These are phyloP conservation scores for Drosophila yooni DNA, from an alignment of 2,888 invertebrate genomes.

Conservation along the genomic window DNA sequence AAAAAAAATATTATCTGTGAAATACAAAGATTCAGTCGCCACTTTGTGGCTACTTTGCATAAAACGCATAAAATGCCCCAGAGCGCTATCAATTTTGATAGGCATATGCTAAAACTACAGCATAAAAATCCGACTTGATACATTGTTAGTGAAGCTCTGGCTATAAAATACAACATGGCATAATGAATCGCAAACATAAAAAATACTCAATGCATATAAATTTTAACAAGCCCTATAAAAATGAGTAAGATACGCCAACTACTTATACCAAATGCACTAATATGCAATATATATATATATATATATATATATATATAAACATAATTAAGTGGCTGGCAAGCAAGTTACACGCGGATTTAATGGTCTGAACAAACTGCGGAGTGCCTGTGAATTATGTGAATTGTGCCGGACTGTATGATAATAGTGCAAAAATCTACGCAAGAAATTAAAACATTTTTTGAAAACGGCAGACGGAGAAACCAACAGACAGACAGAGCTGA, in stretches of 20 bases:
- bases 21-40: slow-evolving; percentile 8
- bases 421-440: slow-evolving; percentile 35
- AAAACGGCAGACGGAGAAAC: slow-evolving; percentile 14
- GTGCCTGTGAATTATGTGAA: slow-evolving; percentile 57
- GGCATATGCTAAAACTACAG: slow-evolving; percentile 56
- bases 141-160: slow-evolving; percentile 32
- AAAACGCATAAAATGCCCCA: slow-evolving; percentile 46
- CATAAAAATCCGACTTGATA: slow-evolving; percentile 29
- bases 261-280: slow-evolving; percentile 34
- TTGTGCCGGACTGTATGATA: slow-evolving; percentile 47
- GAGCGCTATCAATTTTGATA: slow-evolving; percentile 66
- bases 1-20: slow-evolving; percentile 34
- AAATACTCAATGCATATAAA: slow-evolving; percentile 63
- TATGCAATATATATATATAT: slow-evolving; percentile 18
- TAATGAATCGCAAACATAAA: slow-evolving; percentile 57
- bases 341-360: slow-evolving; percentile 63
- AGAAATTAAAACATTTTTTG: slow-evolving; percentile 69
- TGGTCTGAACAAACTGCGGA: slow-evolving; percentile 42
- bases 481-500: slow-evolving; percentile 34
- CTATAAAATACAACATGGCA: slow-evolving; percentile 41
- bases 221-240: slow-evolving; percentile 64
- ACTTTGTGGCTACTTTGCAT: slow-evolving; percentile 43
- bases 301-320: slow-evolving; percentile 28
- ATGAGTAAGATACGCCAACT: slow-evolving; percentile 8
- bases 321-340: slow-evolving; percentile 62